Evolutionary conservation across 1,140 invertebrate species (phyloP), one percentile per base, ranked within the genome.

Genomic region (Bilobella aurantiaca): DNA sequence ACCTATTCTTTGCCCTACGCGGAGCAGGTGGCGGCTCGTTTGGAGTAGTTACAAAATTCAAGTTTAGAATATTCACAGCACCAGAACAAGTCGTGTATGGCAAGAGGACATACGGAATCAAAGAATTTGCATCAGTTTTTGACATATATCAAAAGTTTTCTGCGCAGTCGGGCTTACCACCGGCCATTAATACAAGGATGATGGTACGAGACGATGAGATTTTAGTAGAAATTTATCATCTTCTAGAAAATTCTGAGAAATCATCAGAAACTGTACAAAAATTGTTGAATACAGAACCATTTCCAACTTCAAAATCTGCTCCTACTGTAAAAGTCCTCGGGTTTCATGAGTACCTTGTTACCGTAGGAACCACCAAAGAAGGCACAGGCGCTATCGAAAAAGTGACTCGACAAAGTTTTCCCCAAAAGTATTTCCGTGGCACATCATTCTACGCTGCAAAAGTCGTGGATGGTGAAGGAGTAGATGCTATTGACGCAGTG

Each of bases 1-100:
- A 60, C 23, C 31, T 60, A 32, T 60, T 60, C 31, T 60, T 14
- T 14, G 58, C 58, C 23, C 58, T 60, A 14, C 58, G 58, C 23
- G 58, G 58, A 5, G 58, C 27, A 8, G 58, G 58, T 5, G 25
- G 18, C 5, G 58, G 58, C 3, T 60, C 58, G 14, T 60, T 60
- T 60, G 58, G 58, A 32, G 27, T 60, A 12, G 23, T 60, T 14
- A 23, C 23, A 8, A 28, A 23, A 8, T 32, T 37, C n/a, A 60
- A 37, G 23, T 60, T 60, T 29, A 60, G 23, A 32, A 21, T 32
- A 34, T 60, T 12, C 23, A 5, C 5, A 21, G 53, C 53, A 8
- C 53, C 53, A 28, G 8, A 8, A 5, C 53, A 23, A 57, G 23
- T 57, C 23, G 27, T 21, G 8, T 57, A 57, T 57, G 53, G 53